Conservation (phyloP, 1,140 invertebrate species). For the Mylabris phalerata region DNA sequence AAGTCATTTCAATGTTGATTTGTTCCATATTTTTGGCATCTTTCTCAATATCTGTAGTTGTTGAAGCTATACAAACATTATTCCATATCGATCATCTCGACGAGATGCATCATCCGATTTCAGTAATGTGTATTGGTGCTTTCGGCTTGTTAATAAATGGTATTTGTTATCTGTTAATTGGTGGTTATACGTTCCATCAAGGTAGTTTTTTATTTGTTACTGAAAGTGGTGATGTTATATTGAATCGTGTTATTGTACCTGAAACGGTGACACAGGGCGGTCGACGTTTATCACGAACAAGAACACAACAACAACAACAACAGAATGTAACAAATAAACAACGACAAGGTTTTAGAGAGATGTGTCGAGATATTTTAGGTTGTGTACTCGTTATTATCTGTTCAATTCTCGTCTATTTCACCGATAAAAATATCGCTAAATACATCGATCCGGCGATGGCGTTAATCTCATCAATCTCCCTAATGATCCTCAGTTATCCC, state of each 20-base stretch:
- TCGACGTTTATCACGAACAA: slow-evolving; percentile 43
- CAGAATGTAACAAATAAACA: slow-evolving; percentile 32
- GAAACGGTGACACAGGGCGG: slow-evolving; percentile 45
- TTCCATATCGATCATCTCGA: slow-evolving; percentile 71
- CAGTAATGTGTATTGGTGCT: slow-evolving; percentile 57
- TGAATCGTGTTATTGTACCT: slow-evolving; percentile 49
- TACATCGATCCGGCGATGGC: slow-evolving; percentile 67
- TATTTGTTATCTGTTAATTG: slow-evolving; percentile 66
- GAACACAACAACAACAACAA: slow-evolving; percentile 38
- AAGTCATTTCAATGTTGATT: slow-evolving; percentile 73
- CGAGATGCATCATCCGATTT: slow-evolving; percentile 58
- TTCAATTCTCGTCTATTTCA: slow-evolving; percentile 56
- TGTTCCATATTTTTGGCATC: slow-evolving; percentile 78
- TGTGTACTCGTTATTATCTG: slow-evolving; percentile 63
- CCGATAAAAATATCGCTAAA: slow-evolving; percentile 54
- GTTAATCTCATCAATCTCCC: slow-evolving; percentile 55
- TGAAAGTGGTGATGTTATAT: slow-evolving; percentile 55
- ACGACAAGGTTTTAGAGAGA: slow-evolving; percentile 49
- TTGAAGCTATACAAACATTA: slow-evolving; percentile 74
- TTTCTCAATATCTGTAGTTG: slow-evolving; percentile 71
- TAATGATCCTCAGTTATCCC: slow-evolving; percentile 62
- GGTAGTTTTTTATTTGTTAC: slow-evolving; percentile 64
- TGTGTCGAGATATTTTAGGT: slow-evolving; percentile 56
- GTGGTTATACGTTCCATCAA: slow-evolving; percentile 74
- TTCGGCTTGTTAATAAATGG: slow-evolving; percentile 61